Percentiles rank a stretch among this genome's conserved stretches.
Evolutionary conservation across 1,140 invertebrate species (phyloP).

Genomic region (Anastrepha ludens): DNA sequence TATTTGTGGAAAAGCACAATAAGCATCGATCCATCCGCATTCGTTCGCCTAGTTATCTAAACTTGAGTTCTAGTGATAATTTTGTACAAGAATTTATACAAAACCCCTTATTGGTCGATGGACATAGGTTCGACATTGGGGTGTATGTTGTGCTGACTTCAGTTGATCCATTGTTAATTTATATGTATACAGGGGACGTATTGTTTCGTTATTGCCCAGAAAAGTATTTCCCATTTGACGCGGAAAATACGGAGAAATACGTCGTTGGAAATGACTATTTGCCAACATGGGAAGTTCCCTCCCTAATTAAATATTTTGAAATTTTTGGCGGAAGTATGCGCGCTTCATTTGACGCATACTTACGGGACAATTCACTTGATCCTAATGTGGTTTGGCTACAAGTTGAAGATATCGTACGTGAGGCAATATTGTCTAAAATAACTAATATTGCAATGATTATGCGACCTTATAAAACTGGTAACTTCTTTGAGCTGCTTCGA

Average conservation of each 20-base stretch:
- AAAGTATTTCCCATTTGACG: conserved; percentile 95
- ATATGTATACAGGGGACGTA: conserved; percentile 92
- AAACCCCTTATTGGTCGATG: conserved; percentile 88
- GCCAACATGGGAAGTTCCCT: conserved; percentile 94
- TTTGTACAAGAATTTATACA: conserved; percentile 95
- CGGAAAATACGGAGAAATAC: conserved; percentile 88
- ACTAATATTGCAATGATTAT: conserved; percentile 79
- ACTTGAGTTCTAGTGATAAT: conserved; percentile 83
- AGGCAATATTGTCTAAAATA: conserved; percentile 86
- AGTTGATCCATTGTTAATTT: conserved; percentile 90
- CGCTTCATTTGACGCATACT: conserved; percentile 89
- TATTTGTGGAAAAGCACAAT: conserved; percentile 95
- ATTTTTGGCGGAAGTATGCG: conserved; percentile 89
- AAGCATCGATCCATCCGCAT: conserved; percentile 92
- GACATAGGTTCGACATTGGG: conserved; percentile 97
- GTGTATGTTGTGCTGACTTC: conserved; percentile 95
- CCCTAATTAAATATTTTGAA: conserved; percentile 85
- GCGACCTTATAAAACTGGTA: conserved; percentile 77
- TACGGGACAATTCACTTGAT: conserved; percentile 81
- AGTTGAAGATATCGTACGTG: conserved; percentile 85
- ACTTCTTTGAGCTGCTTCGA: conserved; percentile 96
- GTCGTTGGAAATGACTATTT: conserved; percentile 96
- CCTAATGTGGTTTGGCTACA: conserved; percentile 87
- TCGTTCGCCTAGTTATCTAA: conserved; percentile 81
- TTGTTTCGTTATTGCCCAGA: conserved; percentile 93